phyloP scores from a whole-genome alignment of 2,888 invertebrate genomes.

The Tachina lurida region DNA sequence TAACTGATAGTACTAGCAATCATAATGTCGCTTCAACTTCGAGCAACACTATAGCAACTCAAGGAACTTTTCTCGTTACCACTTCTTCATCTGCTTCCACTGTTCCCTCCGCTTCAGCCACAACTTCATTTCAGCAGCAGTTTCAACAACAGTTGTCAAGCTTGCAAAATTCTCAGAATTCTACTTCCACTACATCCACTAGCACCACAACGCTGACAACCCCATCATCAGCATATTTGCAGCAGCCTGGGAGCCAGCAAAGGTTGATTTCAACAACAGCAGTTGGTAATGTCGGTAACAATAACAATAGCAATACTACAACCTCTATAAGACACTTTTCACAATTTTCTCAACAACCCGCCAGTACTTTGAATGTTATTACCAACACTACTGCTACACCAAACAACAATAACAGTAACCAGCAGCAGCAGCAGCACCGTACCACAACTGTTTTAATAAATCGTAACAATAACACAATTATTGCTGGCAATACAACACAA shows the following conservation, averaged over 20 bases:
- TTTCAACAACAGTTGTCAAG: constrained; percentile 74
- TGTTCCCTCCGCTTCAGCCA: constrained; percentile 49
- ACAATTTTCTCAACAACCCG: constrained; percentile 75
- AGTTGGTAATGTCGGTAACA: constrained; percentile 45
- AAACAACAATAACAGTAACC: constrained; percentile 38
- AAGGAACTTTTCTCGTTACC: constrained; percentile 75
- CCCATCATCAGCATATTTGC: constrained; percentile 65
- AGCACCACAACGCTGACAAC: constrained; percentile 60
- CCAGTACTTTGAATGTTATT: constrained; percentile 66
- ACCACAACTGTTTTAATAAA: constrained; percentile 73
- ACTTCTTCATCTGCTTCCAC: constrained; percentile 72
- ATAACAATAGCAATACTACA: constrained; percentile 56
- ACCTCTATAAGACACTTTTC: constrained; percentile 77
- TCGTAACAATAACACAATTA: constrained; percentile 73
- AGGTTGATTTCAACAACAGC: constrained; percentile 71
- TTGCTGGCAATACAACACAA: constrained; percentile 73
- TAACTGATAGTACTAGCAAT: constrained; percentile 62
- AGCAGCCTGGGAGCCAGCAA: constrained; percentile 57
- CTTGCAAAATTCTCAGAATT: constrained; percentile 49
- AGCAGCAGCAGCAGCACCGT: constrained; percentile 59
- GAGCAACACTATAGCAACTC: constrained; percentile 63
- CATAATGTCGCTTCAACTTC: constrained; percentile 41
- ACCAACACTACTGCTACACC: constrained; percentile 47
- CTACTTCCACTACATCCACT: constrained; percentile 62
- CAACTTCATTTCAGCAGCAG: constrained; percentile 75